Conservation (phyloP, 2,888 invertebrate genomes). For the Himalopsyche anomala region DNA sequence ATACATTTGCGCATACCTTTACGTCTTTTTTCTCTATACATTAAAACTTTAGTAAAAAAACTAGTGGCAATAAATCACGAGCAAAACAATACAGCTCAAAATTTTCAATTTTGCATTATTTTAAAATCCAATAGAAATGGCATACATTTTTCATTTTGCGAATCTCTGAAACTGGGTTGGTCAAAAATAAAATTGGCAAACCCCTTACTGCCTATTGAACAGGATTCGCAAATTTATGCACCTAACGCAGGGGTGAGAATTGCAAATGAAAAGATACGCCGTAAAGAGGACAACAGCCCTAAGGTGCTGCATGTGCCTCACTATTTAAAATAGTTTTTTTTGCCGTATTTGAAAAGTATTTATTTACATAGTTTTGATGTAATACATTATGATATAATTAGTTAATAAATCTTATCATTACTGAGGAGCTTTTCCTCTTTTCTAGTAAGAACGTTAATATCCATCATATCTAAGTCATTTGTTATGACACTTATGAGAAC, state of each 20-base stretch:
- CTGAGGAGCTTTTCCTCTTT: too few species aligned
- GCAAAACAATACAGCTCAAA: not conserved
- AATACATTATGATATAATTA: too few species aligned
- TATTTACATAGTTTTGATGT: too few species aligned
- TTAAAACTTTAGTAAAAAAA: not conserved
- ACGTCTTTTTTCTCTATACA: not conserved
- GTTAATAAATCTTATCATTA: too few species aligned
- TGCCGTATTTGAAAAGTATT: too few species aligned
- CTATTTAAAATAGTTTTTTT: not conserved
- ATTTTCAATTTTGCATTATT: not conserved
- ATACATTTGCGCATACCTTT: slow-evolving; percentile 12
- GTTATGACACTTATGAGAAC: too few species aligned
- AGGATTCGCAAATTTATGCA: slow-evolving; percentile 37
- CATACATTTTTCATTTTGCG: slow-evolving; percentile 6
- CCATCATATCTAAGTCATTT: too few species aligned
- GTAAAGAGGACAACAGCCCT: slow-evolving; percentile 31
- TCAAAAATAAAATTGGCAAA: slow-evolving; percentile 38
- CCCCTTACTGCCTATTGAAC: slow-evolving; percentile 36
- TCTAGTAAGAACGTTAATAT: too few species aligned
- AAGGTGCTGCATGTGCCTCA: not conserved
- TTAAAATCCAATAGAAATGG: slow-evolving; percentile 17
- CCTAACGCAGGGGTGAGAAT: slow-evolving; percentile 34
- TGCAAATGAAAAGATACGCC: slow-evolving; percentile 34
- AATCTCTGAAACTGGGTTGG: slow-evolving; percentile 1
- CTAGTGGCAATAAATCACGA: not conserved